These are phyloP conservation scores for Colletes gigas DNA, from an alignment of 1,140 invertebrate genomes.

Conservation along the genomic window DNA sequence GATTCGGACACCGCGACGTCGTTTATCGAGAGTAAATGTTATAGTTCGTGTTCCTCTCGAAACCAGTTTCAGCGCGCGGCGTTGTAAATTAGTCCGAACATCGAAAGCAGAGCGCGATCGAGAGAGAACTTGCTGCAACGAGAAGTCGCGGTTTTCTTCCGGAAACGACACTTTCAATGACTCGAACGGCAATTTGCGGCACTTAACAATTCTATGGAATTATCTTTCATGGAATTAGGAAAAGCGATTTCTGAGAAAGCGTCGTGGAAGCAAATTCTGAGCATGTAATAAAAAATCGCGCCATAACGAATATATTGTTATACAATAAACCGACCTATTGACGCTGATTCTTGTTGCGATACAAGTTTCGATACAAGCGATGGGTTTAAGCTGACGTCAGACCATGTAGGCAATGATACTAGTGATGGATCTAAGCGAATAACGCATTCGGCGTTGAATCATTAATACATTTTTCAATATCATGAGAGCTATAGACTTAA, in stretches of 20 bases:
- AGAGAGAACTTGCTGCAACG: background rate
- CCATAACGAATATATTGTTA: too few relatives aligned
- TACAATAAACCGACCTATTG: too few relatives aligned
- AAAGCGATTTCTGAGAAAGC: background rate
- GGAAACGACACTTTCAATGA: background rate
- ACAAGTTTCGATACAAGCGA: too few relatives aligned
- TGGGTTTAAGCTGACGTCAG: too few relatives aligned
- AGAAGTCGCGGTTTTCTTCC: background rate
- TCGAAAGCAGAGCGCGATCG: background rate
- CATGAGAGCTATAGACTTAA: too few relatives aligned
- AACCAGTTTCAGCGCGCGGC: background rate
- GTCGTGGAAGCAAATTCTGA: background rate
- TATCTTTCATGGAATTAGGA: background rate
- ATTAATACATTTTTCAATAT: too few relatives aligned
- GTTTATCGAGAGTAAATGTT: background rate
- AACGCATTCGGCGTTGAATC: too few relatives aligned
- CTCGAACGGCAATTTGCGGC: background rate
- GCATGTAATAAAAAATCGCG: background rate
- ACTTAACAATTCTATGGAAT: background rate
- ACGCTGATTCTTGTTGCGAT: too few relatives aligned
- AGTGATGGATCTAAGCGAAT: too few relatives aligned
- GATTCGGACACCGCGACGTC: background rate
- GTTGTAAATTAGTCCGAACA: background rate
- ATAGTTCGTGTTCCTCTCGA: background rate
- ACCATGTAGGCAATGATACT: too few relatives aligned